Evolutionary conservation across 2,797 vertebrate species (phyloP), one percentile per base, ranked within the genome.

Genomic region (Phataginus tricuspis): DNA sequence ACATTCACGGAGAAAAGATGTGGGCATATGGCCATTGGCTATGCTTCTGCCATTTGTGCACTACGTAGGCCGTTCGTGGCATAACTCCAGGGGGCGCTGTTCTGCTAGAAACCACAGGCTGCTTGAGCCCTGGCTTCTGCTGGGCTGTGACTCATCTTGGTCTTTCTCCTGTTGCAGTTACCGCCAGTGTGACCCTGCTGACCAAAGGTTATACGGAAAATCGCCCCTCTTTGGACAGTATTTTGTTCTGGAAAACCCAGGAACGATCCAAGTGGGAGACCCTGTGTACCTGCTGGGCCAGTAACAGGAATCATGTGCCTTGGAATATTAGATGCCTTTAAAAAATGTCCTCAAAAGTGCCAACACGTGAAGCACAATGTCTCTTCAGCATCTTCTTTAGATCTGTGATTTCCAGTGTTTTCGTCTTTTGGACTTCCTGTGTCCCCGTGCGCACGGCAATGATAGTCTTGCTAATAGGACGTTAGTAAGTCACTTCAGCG

Each of bases 161-260:
- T 66, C 77, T 96, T 86, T 77, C 16, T 45, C 11, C 69, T 34
- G 5, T 66, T 96, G 2, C 98, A 99, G 99, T 88, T 99, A 99
- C 88, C 99, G 99, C 6, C 93, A 98, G 96, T 99, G 98, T 94
- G 96, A 99, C 18, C 98, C 98, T 0, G 98, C 98, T 0, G 98
- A 99, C 96, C 98, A 97, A 77, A 97, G 98, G 57, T 86, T 99
- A 18, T 98, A 99, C 53, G 98, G 99, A 80, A 94, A 97, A 0
- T 4, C 97, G 0, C 99, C 98, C 0, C 64, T 99, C 95, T 99
- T 99, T 64, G 99, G 99, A 27, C 99, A 99, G 92, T 98, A 99
- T 97, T 99, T 98, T 98, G 97, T 77, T 0, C 98, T 99, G 95
- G 98, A 99, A 97, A 98, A 98, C 96, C 98, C 98, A 0, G 99